Percentiles rank a stretch among this genome's conserved stretches.
phyloP scores from a whole-genome alignment of 1,140 invertebrate species.

The Asbolus verrucosus region DNA sequence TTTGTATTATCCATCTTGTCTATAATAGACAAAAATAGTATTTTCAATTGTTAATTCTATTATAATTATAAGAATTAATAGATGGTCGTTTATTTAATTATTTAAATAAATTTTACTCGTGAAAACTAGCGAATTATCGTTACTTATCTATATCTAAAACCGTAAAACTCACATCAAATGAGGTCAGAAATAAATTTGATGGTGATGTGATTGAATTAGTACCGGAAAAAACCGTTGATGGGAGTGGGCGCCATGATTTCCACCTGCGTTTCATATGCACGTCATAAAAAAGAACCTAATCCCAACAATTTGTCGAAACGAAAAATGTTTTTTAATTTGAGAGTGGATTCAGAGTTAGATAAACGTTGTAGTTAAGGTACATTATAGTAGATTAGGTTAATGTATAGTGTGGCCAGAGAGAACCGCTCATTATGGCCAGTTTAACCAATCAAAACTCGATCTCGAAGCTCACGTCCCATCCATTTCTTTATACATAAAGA shows the following conservation, averaged over 20 bases:
- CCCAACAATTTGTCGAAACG: constrained; percentile 35
- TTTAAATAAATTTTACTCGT: constrained; percentile 4
- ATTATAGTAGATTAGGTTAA: constrained; percentile 49
- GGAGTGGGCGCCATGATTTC: constrained; percentile 27
- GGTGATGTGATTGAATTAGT: constrained; percentile 34
- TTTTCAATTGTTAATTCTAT: too few species aligned
- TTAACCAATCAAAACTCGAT: constrained; percentile 48
- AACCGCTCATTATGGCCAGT: constrained; percentile 47
- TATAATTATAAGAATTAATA: too few species aligned
- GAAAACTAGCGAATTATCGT: neutral
- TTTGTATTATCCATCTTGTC: too few species aligned
- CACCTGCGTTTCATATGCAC: constrained; percentile 35
- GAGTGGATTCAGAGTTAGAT: constrained; percentile 30
- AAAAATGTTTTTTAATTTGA: constrained; percentile 34
- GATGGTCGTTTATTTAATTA: too few species aligned
- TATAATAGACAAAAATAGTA: too few species aligned
- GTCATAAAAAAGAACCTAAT: constrained; percentile 12
- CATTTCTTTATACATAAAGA: constrained; percentile 18
- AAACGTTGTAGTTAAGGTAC: constrained; percentile 50
- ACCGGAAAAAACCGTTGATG: constrained; percentile 5
- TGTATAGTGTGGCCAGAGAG: constrained; percentile 54
- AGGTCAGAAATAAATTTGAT: constrained; percentile 22
- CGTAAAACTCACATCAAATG: constrained; percentile 24
- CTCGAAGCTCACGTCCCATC: constrained; percentile 16
- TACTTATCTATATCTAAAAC: constrained; percentile 19